Evolutionary conservation across 2,113 vertebrate species (phyloP).

Genomic region (Salvelinus alpinus): DNA sequence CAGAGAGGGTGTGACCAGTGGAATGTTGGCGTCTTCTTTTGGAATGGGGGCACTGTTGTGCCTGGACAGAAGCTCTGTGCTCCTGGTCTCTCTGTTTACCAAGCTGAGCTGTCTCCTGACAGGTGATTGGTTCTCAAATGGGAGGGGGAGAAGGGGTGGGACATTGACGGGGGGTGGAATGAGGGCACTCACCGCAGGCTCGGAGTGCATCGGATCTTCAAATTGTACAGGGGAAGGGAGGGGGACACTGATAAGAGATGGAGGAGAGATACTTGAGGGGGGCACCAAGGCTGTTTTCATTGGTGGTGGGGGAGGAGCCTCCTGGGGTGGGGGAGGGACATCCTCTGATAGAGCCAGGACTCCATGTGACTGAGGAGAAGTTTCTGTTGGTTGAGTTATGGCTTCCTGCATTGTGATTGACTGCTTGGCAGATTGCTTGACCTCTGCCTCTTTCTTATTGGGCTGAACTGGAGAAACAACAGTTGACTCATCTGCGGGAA

Average conservation of each 20-base stretch:
- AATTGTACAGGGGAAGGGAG: conserved; percentile 28
- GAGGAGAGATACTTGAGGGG: neutral
- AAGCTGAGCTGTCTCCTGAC: conserved; percentile 64
- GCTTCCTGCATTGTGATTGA: conserved; percentile 2
- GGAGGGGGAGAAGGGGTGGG: conserved; percentile 15
- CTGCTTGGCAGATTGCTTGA: neutral
- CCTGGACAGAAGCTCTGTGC: conserved; percentile 73
- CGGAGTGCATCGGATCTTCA: conserved; percentile 35
- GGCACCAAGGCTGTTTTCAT: conserved; percentile 20
- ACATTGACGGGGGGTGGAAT: conserved; percentile 10
- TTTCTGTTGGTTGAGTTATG: conserved; percentile 4
- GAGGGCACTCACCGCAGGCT: conserved; percentile 11
- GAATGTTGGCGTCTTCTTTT: conserved; percentile 86
- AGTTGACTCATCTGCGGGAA: neutral
- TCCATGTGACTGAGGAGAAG: conserved; percentile 23
- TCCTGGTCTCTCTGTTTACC: conserved; percentile 55
- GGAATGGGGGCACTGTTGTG: conserved; percentile 73
- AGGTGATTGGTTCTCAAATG: conserved; percentile 54
- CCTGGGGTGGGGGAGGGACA: conserved; percentile 16
- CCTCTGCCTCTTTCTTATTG: neutral
- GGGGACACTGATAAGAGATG: conserved; percentile 2
- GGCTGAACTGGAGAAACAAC: neutral
- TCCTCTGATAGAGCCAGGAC: conserved; percentile 11
- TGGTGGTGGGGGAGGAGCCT: conserved; percentile 23
- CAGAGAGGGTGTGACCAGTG: conserved; percentile 90